Conservation (phyloP, 2,888 invertebrate species). For the Stratiomys singularior region DNA sequence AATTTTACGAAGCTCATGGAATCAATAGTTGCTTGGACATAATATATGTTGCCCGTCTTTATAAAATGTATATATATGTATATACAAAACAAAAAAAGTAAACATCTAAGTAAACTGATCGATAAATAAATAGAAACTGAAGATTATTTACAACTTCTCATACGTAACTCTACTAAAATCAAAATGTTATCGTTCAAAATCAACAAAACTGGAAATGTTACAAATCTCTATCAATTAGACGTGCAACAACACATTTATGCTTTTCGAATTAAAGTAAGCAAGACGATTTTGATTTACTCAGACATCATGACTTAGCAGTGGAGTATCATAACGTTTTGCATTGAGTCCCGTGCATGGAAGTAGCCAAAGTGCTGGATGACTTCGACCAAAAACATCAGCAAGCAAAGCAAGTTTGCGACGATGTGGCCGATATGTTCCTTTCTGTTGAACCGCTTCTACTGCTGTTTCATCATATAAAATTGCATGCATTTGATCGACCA, state of each 20-base stretch:
- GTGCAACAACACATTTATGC: constrained; percentile 10
- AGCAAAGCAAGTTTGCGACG: constrained; percentile 74
- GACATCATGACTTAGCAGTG: constrained; percentile 64
- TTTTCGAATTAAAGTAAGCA: neutral
- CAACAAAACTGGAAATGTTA: neutral
- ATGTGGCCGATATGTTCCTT: constrained; percentile 73
- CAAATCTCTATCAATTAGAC: neutral
- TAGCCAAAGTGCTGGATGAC: constrained; percentile 78
- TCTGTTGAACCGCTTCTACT: constrained; percentile 79
- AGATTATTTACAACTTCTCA: constrained; percentile 5
- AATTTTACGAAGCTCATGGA: constrained; percentile 19
- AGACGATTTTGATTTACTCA: constrained; percentile 52
- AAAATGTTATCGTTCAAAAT: neutral
- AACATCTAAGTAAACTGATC: neutral
- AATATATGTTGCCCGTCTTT: constrained; percentile 16
- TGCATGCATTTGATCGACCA: constrained; percentile 86
- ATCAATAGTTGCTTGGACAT: neutral
- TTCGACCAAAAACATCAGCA: constrained; percentile 81
- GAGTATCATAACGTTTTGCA: constrained; percentile 63
- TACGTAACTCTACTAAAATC: constrained; percentile 16
- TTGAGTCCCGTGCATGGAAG: constrained; percentile 72
- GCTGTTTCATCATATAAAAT: constrained; percentile 87
- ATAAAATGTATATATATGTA: neutral
- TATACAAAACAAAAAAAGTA: constrained; percentile 1
- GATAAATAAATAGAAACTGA: constrained; percentile 5